Percentiles rank a stretch among this genome's conserved stretches.
Evolutionary conservation across 1,140 invertebrate genomes (phyloP).

Genomic region (Ostrea edulis): DNA sequence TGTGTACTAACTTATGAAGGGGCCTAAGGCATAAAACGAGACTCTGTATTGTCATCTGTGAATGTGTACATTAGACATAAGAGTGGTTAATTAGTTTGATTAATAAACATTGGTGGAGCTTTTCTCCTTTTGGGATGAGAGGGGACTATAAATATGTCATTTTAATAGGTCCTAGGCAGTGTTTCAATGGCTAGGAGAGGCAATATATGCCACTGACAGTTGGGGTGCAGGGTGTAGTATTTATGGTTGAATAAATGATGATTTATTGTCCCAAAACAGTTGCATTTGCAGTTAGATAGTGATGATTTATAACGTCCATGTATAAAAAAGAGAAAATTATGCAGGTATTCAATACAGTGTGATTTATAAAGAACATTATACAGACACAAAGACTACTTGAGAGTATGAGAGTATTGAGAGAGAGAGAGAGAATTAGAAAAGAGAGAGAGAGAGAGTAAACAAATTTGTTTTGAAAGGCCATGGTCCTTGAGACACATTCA

Average conservation of each 20-base stretch:
- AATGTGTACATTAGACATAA: not conserved
- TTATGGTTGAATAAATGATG: not conserved
- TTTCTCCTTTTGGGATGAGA: slow-evolving; percentile 24
- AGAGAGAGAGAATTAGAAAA: not conserved
- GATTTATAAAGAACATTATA: not conserved
- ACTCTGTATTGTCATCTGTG: not conserved
- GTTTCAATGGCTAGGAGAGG: slow-evolving; percentile 8
- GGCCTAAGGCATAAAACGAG: not conserved
- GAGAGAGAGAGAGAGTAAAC: not conserved
- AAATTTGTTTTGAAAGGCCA: not conserved
- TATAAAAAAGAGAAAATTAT: not conserved
- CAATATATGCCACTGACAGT: not conserved
- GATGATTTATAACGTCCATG: not conserved
- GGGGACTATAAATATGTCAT: slow-evolving; percentile 32
- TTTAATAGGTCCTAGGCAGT: slow-evolving; percentile 5
- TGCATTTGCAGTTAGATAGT: slow-evolving; percentile 4
- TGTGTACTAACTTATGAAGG: slow-evolving; percentile 20
- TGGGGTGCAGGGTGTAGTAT: slow-evolving; percentile 6
- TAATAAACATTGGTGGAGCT: not conserved
- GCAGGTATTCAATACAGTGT: not conserved
- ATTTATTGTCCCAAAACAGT: not conserved
- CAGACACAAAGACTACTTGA: not conserved
- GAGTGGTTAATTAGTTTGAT: slow-evolving; percentile 24
- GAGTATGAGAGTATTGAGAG: not conserved
- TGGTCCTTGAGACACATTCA: slow-evolving; percentile 11